Conservation (phyloP, 1,140 invertebrate genomes). For the Oncopodura yosiiana region DNA sequence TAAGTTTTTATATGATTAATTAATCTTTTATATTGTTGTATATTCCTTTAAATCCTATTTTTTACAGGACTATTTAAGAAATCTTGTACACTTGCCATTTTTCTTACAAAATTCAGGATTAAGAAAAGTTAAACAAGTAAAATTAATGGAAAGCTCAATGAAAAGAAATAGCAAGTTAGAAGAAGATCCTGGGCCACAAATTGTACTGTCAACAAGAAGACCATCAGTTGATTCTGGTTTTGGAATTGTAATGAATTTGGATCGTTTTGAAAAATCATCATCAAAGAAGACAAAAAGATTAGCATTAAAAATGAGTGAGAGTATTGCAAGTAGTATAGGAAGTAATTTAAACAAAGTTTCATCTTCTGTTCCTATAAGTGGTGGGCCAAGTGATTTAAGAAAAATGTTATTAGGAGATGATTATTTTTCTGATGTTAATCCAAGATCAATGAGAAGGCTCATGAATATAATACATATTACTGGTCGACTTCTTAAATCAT, state of each 20-base stretch:
- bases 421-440: constrained; percentile 96
- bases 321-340: constrained; percentile 76
- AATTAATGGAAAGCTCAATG: constrained; percentile 31
- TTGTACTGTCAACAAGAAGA: constrained; percentile 53
- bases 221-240: constrained; percentile 65
- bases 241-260: constrained; percentile 38
- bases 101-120: constrained; percentile 94
- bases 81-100: constrained; percentile 95
- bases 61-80: constrained; percentile 79
- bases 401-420: constrained; percentile 85
- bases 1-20: constrained; percentile 63
- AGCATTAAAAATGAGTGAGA: constrained; percentile 57
- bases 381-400: constrained; percentile 60
- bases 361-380: constrained; percentile 40
- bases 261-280: constrained; percentile 27
- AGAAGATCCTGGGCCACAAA: constrained; percentile 32
- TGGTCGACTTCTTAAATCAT: constrained; percentile 46
- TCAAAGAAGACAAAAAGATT: constrained; percentile 28
- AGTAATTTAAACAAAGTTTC: constrained; percentile 62
- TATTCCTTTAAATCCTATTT: background rate
- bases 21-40: constrained; percentile 21
- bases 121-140: constrained; percentile 59
- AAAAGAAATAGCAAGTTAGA: constrained; percentile 26
- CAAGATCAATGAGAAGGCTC: constrained; percentile 84
- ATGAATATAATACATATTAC: constrained; percentile 98